Conservation (phyloP, 1,140 invertebrate species). For the Contarinia nasturtii region DNA sequence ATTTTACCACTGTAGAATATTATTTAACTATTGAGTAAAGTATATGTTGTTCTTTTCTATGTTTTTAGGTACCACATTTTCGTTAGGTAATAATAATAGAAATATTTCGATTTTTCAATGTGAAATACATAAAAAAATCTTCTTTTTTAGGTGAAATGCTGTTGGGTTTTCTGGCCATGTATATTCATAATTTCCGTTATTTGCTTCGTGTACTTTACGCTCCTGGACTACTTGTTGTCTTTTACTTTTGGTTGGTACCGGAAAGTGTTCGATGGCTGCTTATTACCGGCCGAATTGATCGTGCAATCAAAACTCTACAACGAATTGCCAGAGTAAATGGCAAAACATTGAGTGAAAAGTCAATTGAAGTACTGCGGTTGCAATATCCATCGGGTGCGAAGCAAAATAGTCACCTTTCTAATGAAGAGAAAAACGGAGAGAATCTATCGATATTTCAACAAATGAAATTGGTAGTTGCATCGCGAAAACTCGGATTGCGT, state of each 20-base stretch:
- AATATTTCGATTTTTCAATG: no score
- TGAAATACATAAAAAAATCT: no score
- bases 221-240: conserved; percentile 39
- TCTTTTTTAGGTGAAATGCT: conserved; percentile 52
- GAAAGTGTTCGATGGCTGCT: conserved; percentile 56
- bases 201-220: conserved; percentile 45
- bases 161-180: conserved; percentile 44
- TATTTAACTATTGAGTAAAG: no score
- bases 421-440: no score
- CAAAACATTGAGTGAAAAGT: conserved; percentile 29
- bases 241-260: conserved; percentile 36
- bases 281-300: conserved; percentile 40
- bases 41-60: no score
- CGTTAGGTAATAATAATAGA: no score
- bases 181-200: conserved; percentile 45
- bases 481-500: conserved; percentile 30
- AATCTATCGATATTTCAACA: no score
- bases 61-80: no score
- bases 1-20: no score
- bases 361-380: no score
- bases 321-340: conserved; percentile 50
- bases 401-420: no score
- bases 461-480: conserved; percentile 13
- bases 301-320: conserved; percentile 33
- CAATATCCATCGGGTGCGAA: no score